These are phyloP conservation scores for Potorous gilbertii DNA, from an alignment of 2,797 vertebrate species.

Conservation along the genomic window DNA sequence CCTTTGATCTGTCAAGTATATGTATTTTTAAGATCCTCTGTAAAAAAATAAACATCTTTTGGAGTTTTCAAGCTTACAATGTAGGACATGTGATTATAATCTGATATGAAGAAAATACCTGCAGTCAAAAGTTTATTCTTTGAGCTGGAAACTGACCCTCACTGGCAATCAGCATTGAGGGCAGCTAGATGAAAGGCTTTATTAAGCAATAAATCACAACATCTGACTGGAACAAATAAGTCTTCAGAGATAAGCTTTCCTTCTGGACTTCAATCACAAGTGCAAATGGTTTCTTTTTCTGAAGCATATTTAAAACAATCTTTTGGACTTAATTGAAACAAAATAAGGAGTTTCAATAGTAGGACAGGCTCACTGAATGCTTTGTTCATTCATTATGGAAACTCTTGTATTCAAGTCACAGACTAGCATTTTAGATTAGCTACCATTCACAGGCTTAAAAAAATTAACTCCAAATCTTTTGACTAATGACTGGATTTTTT, in stretches of 20 bases:
- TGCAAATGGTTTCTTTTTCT: constrained; percentile 31
- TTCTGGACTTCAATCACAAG: constrained; percentile 39
- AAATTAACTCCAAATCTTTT: constrained; percentile 25
- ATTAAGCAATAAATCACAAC: not conserved
- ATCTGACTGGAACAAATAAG: not conserved
- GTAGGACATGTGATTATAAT: not conserved
- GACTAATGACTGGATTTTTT: constrained; percentile 10
- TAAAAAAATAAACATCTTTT: not conserved
- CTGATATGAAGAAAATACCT: not conserved
- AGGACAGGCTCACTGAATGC: constrained; percentile 19
- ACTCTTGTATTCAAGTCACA: constrained; percentile 23
- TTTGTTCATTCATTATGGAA: constrained; percentile 38
- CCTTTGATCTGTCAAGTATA: not conserved
- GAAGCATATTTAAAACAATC: not conserved
- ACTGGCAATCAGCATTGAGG: not conserved
- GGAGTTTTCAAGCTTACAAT: not conserved
- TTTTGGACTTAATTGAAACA: constrained; percentile 41
- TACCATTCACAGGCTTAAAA: not conserved
- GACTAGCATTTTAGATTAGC: constrained; percentile 24
- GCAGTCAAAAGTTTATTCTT: not conserved
- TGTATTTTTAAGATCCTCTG: not conserved
- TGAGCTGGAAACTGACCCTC: not conserved
- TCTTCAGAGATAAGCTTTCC: constrained; percentile 28
- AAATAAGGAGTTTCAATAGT: not conserved
- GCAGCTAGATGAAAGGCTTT: not conserved